Conservation (phyloP, 2,888 invertebrate genomes). For the Stenchaetothrips biformis region DNA sequence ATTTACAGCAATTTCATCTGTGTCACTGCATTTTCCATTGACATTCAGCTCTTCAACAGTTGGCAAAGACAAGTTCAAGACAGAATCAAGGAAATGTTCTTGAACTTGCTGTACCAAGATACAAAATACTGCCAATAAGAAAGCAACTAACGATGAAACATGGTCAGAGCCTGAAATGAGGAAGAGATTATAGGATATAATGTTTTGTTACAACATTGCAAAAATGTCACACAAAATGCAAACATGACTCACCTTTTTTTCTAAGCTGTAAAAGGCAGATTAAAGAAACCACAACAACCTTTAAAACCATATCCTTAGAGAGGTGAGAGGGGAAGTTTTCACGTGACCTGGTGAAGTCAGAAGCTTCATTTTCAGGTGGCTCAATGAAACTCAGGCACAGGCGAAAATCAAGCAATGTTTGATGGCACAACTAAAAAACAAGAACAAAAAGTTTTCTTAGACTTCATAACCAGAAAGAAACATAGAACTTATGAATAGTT, state of each 20-base stretch:
- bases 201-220: too few relatives aligned
- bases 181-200: too few relatives aligned
- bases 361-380: constrained; percentile 49
- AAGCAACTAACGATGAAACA: constrained; percentile 76
- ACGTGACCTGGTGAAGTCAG: neutral
- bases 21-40: neutral
- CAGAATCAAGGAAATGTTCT: constrained; percentile 46
- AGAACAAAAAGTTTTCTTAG: neutral
- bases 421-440: constrained; percentile 52
- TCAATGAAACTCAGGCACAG: constrained; percentile 59
- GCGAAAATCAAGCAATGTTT: constrained; percentile 67
- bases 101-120: constrained; percentile 53
- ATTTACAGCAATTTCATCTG: constrained; percentile 27
- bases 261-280: constrained; percentile 74
- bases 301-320: constrained; percentile 68
- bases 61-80: constrained; percentile 46
- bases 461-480: neutral
- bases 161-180: constrained; percentile 59
- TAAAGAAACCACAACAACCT: constrained; percentile 74
- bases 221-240: neutral
- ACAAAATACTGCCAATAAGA: constrained; percentile 75
- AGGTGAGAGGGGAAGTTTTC: constrained; percentile 51
- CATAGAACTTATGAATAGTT: neutral
- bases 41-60: constrained; percentile 39
- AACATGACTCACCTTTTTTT: constrained; percentile 46